A percentile compares a stretch with the other conserved stretches of the same genome.
Evolutionary conservation across 2,888 invertebrate genomes (phyloP).

Genomic region (Linnaemya tessellans): DNA sequence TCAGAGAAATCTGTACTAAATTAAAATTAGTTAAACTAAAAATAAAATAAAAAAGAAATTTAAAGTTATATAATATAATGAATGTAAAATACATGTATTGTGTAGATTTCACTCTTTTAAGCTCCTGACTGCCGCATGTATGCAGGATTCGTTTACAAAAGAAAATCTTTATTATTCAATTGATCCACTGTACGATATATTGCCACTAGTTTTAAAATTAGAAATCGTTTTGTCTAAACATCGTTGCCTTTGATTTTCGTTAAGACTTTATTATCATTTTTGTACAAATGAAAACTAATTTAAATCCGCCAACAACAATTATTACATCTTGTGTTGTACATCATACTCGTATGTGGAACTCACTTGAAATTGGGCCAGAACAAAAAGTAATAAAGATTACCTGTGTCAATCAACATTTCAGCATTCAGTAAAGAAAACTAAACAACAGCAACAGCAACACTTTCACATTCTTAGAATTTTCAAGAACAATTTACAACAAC

Average conservation of each 20-base stretch:
- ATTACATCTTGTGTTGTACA: constrained; percentile 21
- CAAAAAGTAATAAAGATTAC: constrained; percentile 56
- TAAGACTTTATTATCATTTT: constrained; percentile 13
- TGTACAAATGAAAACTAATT: constrained; percentile 60
- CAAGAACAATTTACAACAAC: constrained; percentile 45
- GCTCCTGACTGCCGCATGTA: neutral
- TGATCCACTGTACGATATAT: constrained; percentile 27
- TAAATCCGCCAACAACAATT: constrained; percentile 70
- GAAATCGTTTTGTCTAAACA: constrained; percentile 50
- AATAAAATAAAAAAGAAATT: too few relatives aligned
- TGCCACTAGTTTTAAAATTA: constrained; percentile 58
- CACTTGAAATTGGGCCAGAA: constrained; percentile 27
- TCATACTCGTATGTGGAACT: constrained; percentile 10
- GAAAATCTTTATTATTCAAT: constrained; percentile 36
- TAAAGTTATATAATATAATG: neutral
- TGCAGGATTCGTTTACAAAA: constrained; percentile 23
- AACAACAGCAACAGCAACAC: constrained; percentile 1
- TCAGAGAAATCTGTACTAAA: too few relatives aligned
- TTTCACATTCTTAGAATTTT: constrained; percentile 51
- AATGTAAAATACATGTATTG: neutral
- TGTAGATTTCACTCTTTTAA: constrained; percentile 19
- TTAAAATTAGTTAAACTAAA: too few relatives aligned
- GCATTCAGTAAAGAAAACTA: constrained; percentile 53
- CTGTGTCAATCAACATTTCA: constrained; percentile 70
- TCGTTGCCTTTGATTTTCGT: constrained; percentile 44